Base-by-base conservation (phyloP, 2,797 vertebrate genomes). In the Alectoris magna region DNA sequence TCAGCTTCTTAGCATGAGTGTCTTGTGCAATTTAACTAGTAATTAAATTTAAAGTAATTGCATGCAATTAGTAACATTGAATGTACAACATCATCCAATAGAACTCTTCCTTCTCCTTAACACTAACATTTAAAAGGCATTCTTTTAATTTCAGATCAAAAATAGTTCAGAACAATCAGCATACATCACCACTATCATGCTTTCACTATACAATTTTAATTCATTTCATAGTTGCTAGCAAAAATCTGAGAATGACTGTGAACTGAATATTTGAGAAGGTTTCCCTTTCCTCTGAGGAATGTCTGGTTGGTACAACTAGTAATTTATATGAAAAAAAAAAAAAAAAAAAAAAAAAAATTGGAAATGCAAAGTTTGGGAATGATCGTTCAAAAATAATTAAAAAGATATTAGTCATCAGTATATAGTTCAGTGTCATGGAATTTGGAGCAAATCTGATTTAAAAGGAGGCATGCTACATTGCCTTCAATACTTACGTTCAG, bases 121-220 rank as follows among this genome's bases (percentile, higher is more conserved):
- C 17, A 8, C 2, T 27, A 79, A 84, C 62, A 66, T 70, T 55
- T 59, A 64, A 87, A 84, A 43, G 8, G 43, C 6, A 24, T 4
- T 29, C 43, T 26, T 6, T 55, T 41, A 66, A 43, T 88, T 77
- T 91, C 60, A 60, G 44, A 77, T n/a, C 2, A 85, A 26, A 87
- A 73, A 22, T 29, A 80, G 2, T 74, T 85, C 53, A 38, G 48
- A 49, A 9, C 46, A 18, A 68, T 60, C n/a, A 56, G 10, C 13
- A 66, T 21, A 49, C 18, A 12, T 10, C 56, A 17, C 26, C 41
- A 3, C 7, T 44, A 24, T 27, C 1, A 2, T 31, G 11, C 1
- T 77, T 81, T 56, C 27, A 39, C 3, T 22, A 2, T 15, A 8
- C 22, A 27, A 1, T 75, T 84, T 85, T 51, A 70, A 63, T 79